Conservation (phyloP, 2,888 invertebrate species). For the Melinaea menophilus region DNA sequence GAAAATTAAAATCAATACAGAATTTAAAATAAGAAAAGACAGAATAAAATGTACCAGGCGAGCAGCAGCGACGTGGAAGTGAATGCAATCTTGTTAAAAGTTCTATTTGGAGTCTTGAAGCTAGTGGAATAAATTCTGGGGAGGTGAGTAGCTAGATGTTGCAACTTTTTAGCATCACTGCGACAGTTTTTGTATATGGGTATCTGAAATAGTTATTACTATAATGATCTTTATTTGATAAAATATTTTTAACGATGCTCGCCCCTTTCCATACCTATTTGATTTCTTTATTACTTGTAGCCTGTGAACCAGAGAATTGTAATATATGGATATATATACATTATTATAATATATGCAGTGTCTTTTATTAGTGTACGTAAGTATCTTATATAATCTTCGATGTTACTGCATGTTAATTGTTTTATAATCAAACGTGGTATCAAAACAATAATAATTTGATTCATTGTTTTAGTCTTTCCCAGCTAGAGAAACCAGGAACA, state of each 20-base stretch:
- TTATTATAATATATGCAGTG: too few species aligned
- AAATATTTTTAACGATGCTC: slow-evolving; percentile 1
- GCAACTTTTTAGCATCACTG: slow-evolving; percentile 17
- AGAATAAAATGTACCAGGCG: slow-evolving; percentile 18
- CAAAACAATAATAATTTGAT: too few species aligned
- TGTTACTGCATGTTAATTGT: too few species aligned
- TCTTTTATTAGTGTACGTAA: too few species aligned
- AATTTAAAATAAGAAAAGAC: slow-evolving; percentile 1
- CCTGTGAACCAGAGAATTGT: too few species aligned
- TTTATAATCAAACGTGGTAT: too few species aligned
- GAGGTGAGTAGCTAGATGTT: slow-evolving; percentile 21
- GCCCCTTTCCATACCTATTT: too few species aligned
- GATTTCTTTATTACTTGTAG: too few species aligned
- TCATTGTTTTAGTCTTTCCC: too few species aligned
- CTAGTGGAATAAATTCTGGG: slow-evolving; percentile 23
- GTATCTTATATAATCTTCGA: too few species aligned
- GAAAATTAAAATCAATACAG: background rate
- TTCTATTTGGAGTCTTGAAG: slow-evolving; percentile 26
- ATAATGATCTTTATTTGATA: background rate
- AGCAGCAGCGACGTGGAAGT: slow-evolving; percentile 17
- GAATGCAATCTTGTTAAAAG: slow-evolving; percentile 30
- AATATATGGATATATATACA: too few species aligned
- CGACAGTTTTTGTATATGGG: background rate
- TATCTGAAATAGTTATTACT: background rate
- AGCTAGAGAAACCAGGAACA: too few species aligned